phyloP scores from a whole-genome alignment of 2,888 invertebrate species.

The Orthosia gracilis region DNA sequence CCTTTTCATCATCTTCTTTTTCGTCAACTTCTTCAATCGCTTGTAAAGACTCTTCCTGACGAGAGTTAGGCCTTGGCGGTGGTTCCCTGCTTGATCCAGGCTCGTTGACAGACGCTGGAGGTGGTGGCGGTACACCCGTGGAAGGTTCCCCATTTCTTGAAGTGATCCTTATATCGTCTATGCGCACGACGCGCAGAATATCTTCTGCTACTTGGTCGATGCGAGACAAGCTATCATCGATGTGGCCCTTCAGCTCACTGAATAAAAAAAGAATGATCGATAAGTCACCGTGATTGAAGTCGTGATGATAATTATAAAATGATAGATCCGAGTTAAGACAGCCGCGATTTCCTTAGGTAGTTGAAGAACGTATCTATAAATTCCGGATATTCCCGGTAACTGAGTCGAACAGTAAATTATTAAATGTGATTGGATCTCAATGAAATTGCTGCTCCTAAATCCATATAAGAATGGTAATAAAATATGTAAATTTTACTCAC shows the following conservation, averaged over 20 bases:
- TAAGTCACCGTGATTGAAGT: neutral
- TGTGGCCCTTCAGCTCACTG: slow-evolving; percentile 72
- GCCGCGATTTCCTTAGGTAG: no score
- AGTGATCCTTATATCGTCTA: slow-evolving; percentile 80
- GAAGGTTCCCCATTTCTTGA: slow-evolving; percentile 72
- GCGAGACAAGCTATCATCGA: slow-evolving; percentile 73
- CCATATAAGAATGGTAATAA: neutral
- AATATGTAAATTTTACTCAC: slow-evolving; percentile 86
- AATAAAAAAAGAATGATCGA: neutral
- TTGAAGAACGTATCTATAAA: neutral
- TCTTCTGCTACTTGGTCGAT: slow-evolving; percentile 81
- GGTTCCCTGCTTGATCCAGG: neutral
- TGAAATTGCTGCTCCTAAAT: neutral
- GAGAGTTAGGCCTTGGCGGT: neutral
- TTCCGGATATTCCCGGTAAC: neutral
- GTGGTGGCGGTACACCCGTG: slow-evolving; percentile 45
- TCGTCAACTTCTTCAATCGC: slow-evolving; percentile 81
- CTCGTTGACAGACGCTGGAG: slow-evolving; percentile 3
- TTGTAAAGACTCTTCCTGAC: slow-evolving; percentile 66
- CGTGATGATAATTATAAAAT: no score
- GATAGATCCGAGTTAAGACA: no score
- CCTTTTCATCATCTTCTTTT: slow-evolving; percentile 71
- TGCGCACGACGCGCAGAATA: slow-evolving; percentile 74
- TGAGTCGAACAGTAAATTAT: neutral
- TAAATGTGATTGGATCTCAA: neutral